Evolutionary conservation across 2,113 vertebrate species (phyloP).

Genomic region (Percopsis transmontana): DNA sequence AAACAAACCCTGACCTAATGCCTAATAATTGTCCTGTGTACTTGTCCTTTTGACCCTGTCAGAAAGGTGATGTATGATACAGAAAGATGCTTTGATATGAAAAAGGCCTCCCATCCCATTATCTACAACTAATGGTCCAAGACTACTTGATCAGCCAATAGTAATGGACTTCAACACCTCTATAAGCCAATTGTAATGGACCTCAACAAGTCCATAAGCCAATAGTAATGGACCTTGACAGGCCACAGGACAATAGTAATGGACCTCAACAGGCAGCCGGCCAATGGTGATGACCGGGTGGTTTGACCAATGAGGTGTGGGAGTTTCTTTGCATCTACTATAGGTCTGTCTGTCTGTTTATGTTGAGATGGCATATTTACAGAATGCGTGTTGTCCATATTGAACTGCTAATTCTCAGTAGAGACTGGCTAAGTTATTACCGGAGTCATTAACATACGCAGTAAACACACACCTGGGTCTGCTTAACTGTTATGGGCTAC

Average conservation of each 20-base stretch:
- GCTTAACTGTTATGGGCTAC: no score
- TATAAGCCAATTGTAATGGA: constrained; percentile 14
- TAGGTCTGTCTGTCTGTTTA: neutral
- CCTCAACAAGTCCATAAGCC: constrained; percentile 6
- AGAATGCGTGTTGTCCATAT: neutral
- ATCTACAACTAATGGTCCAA: constrained; percentile 11
- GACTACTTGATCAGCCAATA: constrained; percentile 9
- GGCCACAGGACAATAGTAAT: constrained; percentile 11
- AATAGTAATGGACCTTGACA: constrained; percentile 11
- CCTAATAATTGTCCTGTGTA: neutral
- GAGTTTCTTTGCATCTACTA: neutral
- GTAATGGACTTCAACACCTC: constrained; percentile 8
- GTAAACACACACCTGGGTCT: no score
- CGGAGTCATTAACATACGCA: no score
- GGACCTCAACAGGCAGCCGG: constrained; percentile 1
- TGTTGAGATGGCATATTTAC: neutral
- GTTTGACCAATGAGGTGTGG: constrained; percentile 7
- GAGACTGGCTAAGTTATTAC: no score
- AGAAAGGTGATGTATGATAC: neutral
- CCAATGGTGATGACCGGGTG: constrained; percentile 7
- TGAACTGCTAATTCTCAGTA: no score
- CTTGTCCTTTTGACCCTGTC: neutral
- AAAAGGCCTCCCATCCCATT: neutral
- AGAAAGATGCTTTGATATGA: neutral
- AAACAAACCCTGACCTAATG: neutral